Evolutionary conservation across 2,888 invertebrate species (phyloP).

Genomic region (Diaperis boleti): DNA sequence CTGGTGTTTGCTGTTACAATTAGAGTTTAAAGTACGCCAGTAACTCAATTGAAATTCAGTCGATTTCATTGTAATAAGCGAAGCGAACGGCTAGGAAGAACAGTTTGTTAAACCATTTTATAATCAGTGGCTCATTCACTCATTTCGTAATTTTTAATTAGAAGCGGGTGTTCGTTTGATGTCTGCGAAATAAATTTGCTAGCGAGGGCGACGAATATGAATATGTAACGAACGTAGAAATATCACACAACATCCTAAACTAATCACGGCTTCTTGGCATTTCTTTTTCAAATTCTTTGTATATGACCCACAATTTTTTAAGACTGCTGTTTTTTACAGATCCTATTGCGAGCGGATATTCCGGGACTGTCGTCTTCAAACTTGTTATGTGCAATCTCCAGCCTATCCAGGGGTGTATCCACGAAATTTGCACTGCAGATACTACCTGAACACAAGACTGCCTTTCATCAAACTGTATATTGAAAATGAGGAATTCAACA

Average conservation of each 20-base stretch:
- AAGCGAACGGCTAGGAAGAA: conserved; percentile 8
- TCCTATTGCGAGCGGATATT: conserved; percentile 91
- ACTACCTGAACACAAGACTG: conserved; percentile 87
- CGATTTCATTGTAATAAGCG: conserved; percentile 15
- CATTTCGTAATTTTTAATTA: conserved; percentile 26
- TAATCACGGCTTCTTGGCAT: too few relatives aligned
- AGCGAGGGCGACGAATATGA: too few relatives aligned
- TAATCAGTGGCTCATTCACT: conserved; percentile 11
- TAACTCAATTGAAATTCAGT: conserved; percentile 10
- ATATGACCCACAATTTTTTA: too few relatives aligned
- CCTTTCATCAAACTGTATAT: conserved; percentile 93
- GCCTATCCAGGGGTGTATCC: conserved; percentile 95
- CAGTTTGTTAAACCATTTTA: too few relatives aligned
- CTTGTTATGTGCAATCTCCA: conserved; percentile 94
- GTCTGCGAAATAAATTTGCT: conserved; percentile 24
- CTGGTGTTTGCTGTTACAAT: conserved; percentile 16
- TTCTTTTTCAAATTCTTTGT: conserved; percentile 8
- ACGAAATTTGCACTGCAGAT: conserved; percentile 90
- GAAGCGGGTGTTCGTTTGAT: conserved; percentile 28
- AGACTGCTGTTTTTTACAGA: conserved; percentile 65
- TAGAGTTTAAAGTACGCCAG: conserved; percentile 8
- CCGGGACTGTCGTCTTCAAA: conserved; percentile 88
- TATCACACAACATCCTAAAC: too few relatives aligned
- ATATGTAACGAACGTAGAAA: too few relatives aligned
- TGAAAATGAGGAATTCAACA: conserved; percentile 94